These are phyloP conservation scores for Aleiodes alternator DNA, from an alignment of 2,888 invertebrate species.

Conservation along the genomic window DNA sequence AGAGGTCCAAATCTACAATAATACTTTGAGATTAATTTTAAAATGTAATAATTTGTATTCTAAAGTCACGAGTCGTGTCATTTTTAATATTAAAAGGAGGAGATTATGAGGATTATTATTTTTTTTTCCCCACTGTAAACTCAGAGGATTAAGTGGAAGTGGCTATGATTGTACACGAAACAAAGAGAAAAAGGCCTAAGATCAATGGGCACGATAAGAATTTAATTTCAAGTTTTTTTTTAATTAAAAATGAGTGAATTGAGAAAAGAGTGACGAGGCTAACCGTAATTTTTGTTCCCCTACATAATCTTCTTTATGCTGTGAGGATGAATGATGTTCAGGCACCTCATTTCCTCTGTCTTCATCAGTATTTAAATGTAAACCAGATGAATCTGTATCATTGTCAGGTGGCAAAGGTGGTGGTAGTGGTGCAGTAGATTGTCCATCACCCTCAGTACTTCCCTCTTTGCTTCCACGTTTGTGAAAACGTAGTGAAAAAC, in stretches of 20 bases:
- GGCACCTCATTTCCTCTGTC: slow-evolving; percentile 21
- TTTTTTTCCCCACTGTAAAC: too few relatives aligned
- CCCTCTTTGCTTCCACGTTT: slow-evolving; percentile 77
- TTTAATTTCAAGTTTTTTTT: neutral
- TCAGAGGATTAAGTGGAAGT: too few relatives aligned
- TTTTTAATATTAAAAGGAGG: too few relatives aligned
- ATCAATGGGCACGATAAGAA: too few relatives aligned
- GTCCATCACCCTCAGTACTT: slow-evolving; percentile 74
- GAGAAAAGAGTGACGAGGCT: too few relatives aligned
- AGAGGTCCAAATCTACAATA: slow-evolving; percentile 81
- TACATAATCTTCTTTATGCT: slow-evolving; percentile 66
- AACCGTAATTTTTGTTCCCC: slow-evolving; percentile 72
- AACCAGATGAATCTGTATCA: slow-evolving; percentile 45
- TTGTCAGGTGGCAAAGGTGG: slow-evolving; percentile 51
- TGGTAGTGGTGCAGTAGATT: slow-evolving; percentile 63
- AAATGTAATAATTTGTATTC: neutral
- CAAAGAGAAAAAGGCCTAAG: too few relatives aligned
- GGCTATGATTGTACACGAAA: too few relatives aligned
- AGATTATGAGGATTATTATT: too few relatives aligned
- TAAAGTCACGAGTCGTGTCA: too few relatives aligned
- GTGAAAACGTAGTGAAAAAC: slow-evolving; percentile 80
- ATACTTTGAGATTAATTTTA: neutral
- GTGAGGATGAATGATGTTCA: slow-evolving; percentile 55
- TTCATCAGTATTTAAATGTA: slow-evolving; percentile 29
- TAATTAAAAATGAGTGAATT: too few relatives aligned